A percentile compares a stretch with the other conserved stretches of the same genome.
These are phyloP conservation scores for Arrhopalites spinosus DNA, from an alignment of 2,888 invertebrate genomes.

Conservation along the genomic window DNA sequence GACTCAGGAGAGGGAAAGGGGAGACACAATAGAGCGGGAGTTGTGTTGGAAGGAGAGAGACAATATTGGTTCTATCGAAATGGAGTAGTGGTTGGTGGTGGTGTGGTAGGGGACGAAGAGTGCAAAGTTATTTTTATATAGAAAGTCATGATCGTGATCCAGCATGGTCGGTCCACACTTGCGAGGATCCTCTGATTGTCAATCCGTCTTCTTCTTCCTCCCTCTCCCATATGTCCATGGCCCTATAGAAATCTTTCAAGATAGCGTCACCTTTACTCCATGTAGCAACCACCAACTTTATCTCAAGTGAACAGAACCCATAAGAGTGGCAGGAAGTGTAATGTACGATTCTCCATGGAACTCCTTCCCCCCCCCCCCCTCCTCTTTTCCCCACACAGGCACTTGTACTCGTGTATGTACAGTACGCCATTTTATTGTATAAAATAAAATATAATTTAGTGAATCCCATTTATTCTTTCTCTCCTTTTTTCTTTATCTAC, in stretches of 20 bases:
- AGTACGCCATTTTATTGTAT: background rate
- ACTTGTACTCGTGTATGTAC: background rate
- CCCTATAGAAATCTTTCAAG: too few species aligned
- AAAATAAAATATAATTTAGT: background rate
- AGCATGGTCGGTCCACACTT: background rate
- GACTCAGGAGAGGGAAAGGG: too few species aligned
- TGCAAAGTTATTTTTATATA: too few species aligned
- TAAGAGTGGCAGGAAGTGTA: background rate
- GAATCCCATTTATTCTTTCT: background rate
- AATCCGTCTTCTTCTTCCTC: constrained; percentile 10
- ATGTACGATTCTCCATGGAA: background rate
- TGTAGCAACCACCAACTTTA: too few species aligned
- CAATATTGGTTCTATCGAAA: background rate
- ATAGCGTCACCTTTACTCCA: too few species aligned
- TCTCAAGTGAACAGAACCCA: background rate
- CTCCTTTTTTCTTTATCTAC: background rate
- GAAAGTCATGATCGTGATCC: too few species aligned
- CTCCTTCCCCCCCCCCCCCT: too few species aligned
- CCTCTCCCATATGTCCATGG: background rate
- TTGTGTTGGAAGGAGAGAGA: background rate
- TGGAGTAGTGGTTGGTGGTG: too few species aligned
- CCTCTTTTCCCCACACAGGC: background rate
- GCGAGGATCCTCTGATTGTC: constrained; percentile 14
- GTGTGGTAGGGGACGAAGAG: too few species aligned
- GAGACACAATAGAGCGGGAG: too few species aligned